Evolutionary conservation across 2,113 vertebrate genomes (phyloP).

Genomic region (Phocoena sinus): DNA sequence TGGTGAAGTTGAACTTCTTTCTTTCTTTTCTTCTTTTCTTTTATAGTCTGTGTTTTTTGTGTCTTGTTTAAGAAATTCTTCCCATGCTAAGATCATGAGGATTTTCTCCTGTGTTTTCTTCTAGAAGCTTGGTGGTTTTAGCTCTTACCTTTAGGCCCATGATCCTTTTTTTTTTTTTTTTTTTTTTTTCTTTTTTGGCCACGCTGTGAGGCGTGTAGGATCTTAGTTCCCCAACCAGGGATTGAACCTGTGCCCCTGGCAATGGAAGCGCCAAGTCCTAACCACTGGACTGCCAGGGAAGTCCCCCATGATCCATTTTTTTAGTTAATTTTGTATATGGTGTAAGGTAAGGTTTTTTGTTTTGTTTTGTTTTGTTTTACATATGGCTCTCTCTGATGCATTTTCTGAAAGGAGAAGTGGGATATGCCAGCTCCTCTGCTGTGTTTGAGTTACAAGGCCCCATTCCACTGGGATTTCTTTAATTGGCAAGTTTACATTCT

Average conservation of each 20-base stretch:
- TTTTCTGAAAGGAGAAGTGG: neutral
- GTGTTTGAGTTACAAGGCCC: neutral
- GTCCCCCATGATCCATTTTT: neutral
- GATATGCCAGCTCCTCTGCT: neutral
- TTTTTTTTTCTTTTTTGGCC: too few relatives aligned
- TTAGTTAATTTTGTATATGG: neutral
- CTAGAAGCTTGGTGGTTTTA: neutral
- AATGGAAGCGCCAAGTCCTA: too few relatives aligned
- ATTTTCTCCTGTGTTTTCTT: neutral
- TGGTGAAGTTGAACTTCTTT: neutral
- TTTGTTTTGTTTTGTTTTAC: neutral
- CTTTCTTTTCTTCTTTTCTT: neutral
- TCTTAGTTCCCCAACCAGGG: too few relatives aligned
- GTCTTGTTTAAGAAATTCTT: neutral
- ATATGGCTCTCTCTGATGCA: accelerated
- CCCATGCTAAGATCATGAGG: neutral
- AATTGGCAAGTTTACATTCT: neutral
- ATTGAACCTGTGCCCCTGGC: too few relatives aligned
- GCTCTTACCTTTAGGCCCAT: neutral
- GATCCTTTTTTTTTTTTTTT: neutral
- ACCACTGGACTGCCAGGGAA: too few relatives aligned
- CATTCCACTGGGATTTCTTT: neutral
- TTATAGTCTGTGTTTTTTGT: neutral
- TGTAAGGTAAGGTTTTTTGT: neutral
- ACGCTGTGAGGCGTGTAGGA: too few relatives aligned